Percentiles rank a stretch among this genome's conserved stretches.
Evolutionary conservation across 2,888 invertebrate species (phyloP).

Genomic region (Lysandra coridon): DNA sequence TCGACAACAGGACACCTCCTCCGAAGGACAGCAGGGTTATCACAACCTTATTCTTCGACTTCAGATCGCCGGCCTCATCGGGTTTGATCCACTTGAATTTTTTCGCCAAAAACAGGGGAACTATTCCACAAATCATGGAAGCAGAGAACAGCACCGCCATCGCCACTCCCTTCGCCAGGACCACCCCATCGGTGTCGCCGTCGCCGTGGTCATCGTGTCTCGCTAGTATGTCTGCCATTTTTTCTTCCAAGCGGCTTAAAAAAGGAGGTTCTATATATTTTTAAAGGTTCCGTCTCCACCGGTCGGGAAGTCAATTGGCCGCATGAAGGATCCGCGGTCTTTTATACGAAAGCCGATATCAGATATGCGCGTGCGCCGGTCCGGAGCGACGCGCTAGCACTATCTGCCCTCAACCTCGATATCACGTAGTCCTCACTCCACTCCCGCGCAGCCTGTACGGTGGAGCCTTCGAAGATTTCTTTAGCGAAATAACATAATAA

Average conservation of each 20-base stretch:
- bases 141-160: slow-evolving; percentile 88
- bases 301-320: slow-evolving; percentile 48
- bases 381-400: slow-evolving; percentile 61
- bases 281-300: slow-evolving; percentile 34
- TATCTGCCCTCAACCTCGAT: slow-evolving; percentile 44
- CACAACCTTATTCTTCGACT: slow-evolving; percentile 75
- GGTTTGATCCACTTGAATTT: slow-evolving; percentile 82
- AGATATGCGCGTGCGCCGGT: slow-evolving; percentile 67
- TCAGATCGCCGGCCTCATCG: slow-evolving; percentile 70
- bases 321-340: slow-evolving; percentile 52
- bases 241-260: background rate
- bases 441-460: slow-evolving; percentile 61
- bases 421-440: slow-evolving; percentile 47
- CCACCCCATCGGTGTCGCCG: slow-evolving; percentile 65
- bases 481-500: background rate
- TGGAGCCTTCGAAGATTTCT: slow-evolving; percentile 53
- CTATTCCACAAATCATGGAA: slow-evolving; percentile 87
- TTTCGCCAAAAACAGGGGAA: slow-evolving; percentile 85
- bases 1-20: slow-evolving; percentile 90
- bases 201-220: slow-evolving; percentile 47
- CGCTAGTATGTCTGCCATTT: slow-evolving; percentile 41
- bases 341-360: slow-evolving; percentile 65
- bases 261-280: background rate
- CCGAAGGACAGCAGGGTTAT: slow-evolving; percentile 87
- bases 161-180: slow-evolving; percentile 88